Base-by-base conservation (phyloP, 2,888 invertebrate genomes). In the Cheilosia vernalis region DNA sequence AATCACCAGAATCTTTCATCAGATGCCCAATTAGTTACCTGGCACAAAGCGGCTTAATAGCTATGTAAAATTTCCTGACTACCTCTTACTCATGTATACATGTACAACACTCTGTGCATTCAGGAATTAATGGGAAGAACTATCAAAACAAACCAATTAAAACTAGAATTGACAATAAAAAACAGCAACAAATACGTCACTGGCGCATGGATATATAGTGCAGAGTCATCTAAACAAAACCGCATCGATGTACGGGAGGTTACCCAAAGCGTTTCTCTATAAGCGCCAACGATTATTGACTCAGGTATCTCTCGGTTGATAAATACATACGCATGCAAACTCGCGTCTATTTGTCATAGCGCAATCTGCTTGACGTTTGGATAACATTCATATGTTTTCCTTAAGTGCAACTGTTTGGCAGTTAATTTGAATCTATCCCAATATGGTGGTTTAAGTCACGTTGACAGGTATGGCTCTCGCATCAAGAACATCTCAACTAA, bases 221-320 rank as follows among this genome's bases (percentile, higher is more conserved):
- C 63, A 61, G 37, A n/a, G 63, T 79, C 72, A 79, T 79, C 27
- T 42, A 64, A 58, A 37, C 42, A 58, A 53, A 33, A 33, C 5
- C 5, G 13, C 15, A 15, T 24, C 21, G n/a, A 53, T 1, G 10
- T 37, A 10, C 33, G 10, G 10, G 10, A 10, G 13, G 33, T 10
- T 19, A 24, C 9, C 13, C n/a, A 24, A 66, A 42, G 1, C 24
- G 6, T 40, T 27, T 42, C 30, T 44, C 42, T 9, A 27, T 27
- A 55, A 24, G 24, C 15, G 30, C 17, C 13, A 5, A 21, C 5
- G 24, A n/a, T 47, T 40, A 24, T n/a, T 69, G 67, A 56, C 42
- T 67, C 40, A 56, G 30, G 19, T n/a, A 55, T 27, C 53, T 53
- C 40, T 53, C 13, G 15, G 15, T 7, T 33, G 21, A 37, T 64